These are phyloP conservation scores for Amyelois transitella DNA, from an alignment of 1,140 invertebrate species.

Conservation along the genomic window DNA sequence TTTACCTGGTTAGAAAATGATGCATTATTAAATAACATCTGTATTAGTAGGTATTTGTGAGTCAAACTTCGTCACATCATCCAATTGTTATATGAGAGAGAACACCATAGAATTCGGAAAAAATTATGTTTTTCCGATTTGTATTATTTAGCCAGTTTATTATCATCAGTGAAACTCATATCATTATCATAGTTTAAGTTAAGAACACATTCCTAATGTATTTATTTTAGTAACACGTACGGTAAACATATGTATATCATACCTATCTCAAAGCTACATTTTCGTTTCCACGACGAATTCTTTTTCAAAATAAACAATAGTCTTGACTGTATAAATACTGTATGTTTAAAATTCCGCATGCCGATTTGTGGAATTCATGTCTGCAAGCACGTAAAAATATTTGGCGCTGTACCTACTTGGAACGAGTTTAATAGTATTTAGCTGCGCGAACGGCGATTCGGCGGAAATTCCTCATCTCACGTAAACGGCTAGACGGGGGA, in stretches of 20 bases:
- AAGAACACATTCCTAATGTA: too few relatives aligned
- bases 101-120: too few relatives aligned
- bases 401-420: slow-evolving; percentile 46
- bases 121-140: too few relatives aligned
- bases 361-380: slow-evolving; percentile 30
- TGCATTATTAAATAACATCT: too few relatives aligned
- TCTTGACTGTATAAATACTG: slow-evolving; percentile 8
- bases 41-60: too few relatives aligned
- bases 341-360: background rate
- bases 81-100: too few relatives aligned
- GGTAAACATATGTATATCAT: too few relatives aligned
- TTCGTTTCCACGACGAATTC: background rate
- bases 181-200: too few relatives aligned
- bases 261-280: background rate
- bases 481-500: slow-evolving; percentile 62
- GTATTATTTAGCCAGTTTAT: too few relatives aligned
- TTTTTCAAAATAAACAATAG: background rate
- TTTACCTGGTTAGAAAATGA: slow-evolving; percentile 22
- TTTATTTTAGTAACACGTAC: too few relatives aligned
- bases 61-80: too few relatives aligned
- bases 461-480: slow-evolving; percentile 53
- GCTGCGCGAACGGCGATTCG: slow-evolving; percentile 48
- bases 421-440: slow-evolving; percentile 42
- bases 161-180: too few relatives aligned
- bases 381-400: slow-evolving; percentile 50